Base-by-base conservation (phyloP, 2,888 invertebrate species). In the Leucoptera coffeella region DNA sequence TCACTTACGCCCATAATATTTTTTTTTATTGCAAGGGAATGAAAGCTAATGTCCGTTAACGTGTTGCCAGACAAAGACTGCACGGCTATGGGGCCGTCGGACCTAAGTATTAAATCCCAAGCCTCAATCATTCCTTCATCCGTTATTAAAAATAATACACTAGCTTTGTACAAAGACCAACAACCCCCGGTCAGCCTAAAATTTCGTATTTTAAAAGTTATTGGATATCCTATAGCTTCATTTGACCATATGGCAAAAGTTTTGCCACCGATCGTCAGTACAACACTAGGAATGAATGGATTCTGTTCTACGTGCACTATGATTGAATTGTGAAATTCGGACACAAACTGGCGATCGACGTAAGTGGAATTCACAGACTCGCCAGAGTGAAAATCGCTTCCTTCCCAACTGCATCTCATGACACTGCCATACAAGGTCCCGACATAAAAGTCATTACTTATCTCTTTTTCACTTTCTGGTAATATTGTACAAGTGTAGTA, bases 121-220 rank as follows among this genome's bases (percentile, higher is more conserved):
- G 81, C 77, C 53, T 91, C 89, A 9, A 88, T 59, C 30, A 73
- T 75, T 3, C 90, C 90, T 57, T 89, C 86, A 13, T 67, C 71
- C 12, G 82, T 78, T 2, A 78, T 73, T 28, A 90, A 51, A 43
- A 81, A 83, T 30, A 90, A 59, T 25, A 85, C 73, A 25, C 80
- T 79, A 1, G 88, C 80, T 26, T 84, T 74, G 22, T 77, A 74
- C n/a, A 74, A 64, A n/a, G 85, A 86, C 89, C 90, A 91, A 19
- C 67, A 58, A 1, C 82, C 78, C 10, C 76, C 72, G 0, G 83
- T 82, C 33, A 84, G 64, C 28, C 62, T 54, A 29, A 56, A 57
- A 2, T 69, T 56, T 9, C 76, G 64, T 36, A 74, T 77, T 28
- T 82, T 77, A 83, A 83, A 84, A 28, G 82, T 48, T 4, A 86